phyloP scores from a whole-genome alignment of 2,113 vertebrate species.

The Rhizomys pruinosus region DNA sequence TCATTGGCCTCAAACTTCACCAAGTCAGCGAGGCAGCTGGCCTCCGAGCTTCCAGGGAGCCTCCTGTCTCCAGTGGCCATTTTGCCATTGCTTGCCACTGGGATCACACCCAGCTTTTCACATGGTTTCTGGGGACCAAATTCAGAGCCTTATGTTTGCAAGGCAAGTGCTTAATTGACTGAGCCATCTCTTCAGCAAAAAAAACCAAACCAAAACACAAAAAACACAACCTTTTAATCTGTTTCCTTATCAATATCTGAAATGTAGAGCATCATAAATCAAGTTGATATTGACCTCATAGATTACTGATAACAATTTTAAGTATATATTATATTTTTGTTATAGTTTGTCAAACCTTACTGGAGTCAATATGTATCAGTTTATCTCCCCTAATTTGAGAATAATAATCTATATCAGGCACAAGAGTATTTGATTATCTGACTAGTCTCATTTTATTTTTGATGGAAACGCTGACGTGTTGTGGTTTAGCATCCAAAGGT shows the following conservation, averaged over 20 bases:
- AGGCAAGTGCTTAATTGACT: too few species aligned
- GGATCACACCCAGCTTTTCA: too few species aligned
- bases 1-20: too few species aligned
- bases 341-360: not conserved
- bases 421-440: not conserved
- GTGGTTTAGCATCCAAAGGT: not conserved
- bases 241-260: not conserved
- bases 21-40: too few species aligned
- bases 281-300: not conserved
- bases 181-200: not conserved
- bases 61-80: too few species aligned
- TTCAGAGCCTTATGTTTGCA: too few species aligned
- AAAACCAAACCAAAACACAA: too few species aligned
- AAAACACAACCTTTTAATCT: not conserved
- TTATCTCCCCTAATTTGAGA: constrained; percentile 1
- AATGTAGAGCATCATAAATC: not conserved
- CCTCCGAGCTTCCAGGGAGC: too few species aligned
- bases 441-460: not conserved
- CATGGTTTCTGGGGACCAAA: too few species aligned
- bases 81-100: too few species aligned
- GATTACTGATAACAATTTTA: not conserved
- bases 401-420: not conserved
- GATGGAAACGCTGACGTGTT: not conserved
- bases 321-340: not conserved
- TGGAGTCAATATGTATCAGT: not conserved